Base-by-base conservation (phyloP, 2,797 vertebrate genomes). In the Bovichtus variegatus region DNA sequence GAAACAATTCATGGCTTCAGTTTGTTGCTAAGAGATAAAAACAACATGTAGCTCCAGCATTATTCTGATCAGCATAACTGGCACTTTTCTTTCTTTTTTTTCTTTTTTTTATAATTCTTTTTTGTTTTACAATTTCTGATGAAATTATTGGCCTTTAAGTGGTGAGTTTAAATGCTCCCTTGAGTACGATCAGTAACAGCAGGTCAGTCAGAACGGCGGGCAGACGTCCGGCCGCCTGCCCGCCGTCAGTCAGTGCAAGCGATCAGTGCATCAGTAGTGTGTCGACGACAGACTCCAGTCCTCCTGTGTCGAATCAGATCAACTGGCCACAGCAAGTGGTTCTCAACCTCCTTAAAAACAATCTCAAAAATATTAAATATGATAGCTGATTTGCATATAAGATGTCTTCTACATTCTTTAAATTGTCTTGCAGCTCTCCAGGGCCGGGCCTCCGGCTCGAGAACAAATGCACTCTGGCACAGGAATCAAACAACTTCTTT, bases 211-310 rank as follows among this genome's bases (percentile, higher is more conserved):
- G 72, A 53, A 0, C 69, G 82, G 58, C 41, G 1, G 19, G 40
- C 49, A 27, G 80, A 47, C 44, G 21, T 38, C 25, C 13, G 29
- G 16, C 4, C 47, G 16, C 4, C 47, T 12, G 59, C 44, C 71
- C 10, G 50, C 31, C 13, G 12, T 83, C 64, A 46, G 53, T 91
- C 89, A 91, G 89, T 89, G 87, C 84, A 86, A 77, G 65, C 51
- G 43, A 82, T 73, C 82, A 87, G 89, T 83, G 83, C 89, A 84
- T 92, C 88, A 92, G 91, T 87, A 88, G 89, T 89, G 77, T 46
- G 70, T 71, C 34, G 23, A 61, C 59, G 19, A 51, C 76, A 82
- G 64, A 77, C 50, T 47, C 54, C 12, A 71, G 71, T 64, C 64
- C 68, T 27, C 2, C 65, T 25, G 57, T 1, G n/a, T 65, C 29